phyloP scores from a whole-genome alignment of 2,888 invertebrate genomes.

The Caenorhabditis japonica region DNA sequence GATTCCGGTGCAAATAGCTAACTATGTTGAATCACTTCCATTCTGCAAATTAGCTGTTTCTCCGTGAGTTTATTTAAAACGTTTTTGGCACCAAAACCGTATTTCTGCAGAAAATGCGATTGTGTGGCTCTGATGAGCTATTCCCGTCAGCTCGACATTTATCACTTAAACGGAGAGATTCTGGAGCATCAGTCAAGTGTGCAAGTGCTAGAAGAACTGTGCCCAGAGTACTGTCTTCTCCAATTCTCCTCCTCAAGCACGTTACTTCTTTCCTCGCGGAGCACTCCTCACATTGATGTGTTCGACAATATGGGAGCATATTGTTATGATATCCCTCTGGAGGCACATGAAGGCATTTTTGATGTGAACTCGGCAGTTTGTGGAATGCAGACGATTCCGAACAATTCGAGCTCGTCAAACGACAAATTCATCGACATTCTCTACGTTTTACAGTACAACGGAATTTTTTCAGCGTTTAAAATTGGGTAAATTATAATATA shows the following conservation, averaged over 20 bases:
- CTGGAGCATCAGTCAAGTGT: slow-evolving; percentile 57
- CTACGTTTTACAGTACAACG: slow-evolving; percentile 62
- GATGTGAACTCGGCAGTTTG: slow-evolving; percentile 55
- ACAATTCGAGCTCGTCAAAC: slow-evolving; percentile 28
- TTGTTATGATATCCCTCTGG: slow-evolving; percentile 64
- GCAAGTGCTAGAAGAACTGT: slow-evolving; percentile 62
- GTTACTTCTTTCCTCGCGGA: slow-evolving; percentile 62
- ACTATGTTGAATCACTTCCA: slow-evolving; percentile 60
- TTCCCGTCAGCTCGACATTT: slow-evolving; percentile 55
- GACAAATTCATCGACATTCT: slow-evolving; percentile 57
- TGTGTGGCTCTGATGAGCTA: slow-evolving; percentile 58
- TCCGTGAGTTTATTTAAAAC: slow-evolving; percentile 51
- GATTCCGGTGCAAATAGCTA: slow-evolving; percentile 65
- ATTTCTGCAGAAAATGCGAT: slow-evolving; percentile 54
- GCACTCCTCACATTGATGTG: slow-evolving; percentile 63
- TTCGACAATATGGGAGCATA: slow-evolving; percentile 64
- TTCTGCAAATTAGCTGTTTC: slow-evolving; percentile 65
- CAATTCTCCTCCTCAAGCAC: slow-evolving; percentile 58
- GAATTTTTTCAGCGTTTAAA: slow-evolving; percentile 63
- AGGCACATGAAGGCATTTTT: slow-evolving; percentile 43
- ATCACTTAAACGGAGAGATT: slow-evolving; percentile 47
- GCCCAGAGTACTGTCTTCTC: slow-evolving; percentile 63
- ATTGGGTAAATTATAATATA: slow-evolving; percentile 61
- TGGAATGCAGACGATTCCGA: slow-evolving; percentile 53
- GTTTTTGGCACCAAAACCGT: background rate